These are phyloP conservation scores for Hucho hucho DNA, from an alignment of 2,113 vertebrate genomes.

Conservation along the genomic window DNA sequence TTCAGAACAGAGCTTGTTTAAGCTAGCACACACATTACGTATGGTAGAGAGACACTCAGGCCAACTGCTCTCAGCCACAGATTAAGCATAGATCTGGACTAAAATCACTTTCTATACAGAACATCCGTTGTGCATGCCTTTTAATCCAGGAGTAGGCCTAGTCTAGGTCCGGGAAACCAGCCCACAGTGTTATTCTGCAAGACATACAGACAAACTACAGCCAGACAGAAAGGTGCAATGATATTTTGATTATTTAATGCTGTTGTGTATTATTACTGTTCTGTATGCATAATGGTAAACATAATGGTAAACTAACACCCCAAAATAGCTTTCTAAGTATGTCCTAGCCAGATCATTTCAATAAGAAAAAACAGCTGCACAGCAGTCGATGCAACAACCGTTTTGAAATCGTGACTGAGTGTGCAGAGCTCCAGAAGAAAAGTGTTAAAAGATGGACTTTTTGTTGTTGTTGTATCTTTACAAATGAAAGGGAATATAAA, in stretches of 20 bases:
- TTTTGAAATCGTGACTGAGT: constrained; percentile 3
- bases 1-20: too few relatives aligned
- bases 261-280: background rate
- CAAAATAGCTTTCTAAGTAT: background rate
- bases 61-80: too few relatives aligned
- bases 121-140: too few relatives aligned
- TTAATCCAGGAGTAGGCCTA: too few relatives aligned
- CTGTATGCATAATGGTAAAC: background rate
- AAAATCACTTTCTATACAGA: too few relatives aligned
- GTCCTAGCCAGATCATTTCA: background rate
- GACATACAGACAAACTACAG: background rate
- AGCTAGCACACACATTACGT: too few relatives aligned
- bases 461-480: constrained; percentile 26
- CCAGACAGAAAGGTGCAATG: background rate
- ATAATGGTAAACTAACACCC: too few relatives aligned
- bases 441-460: constrained; percentile 4
- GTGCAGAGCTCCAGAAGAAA: background rate
- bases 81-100: too few relatives aligned
- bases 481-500: constrained; percentile 26
- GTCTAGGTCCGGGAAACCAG: too few relatives aligned
- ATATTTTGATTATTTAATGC: background rate
- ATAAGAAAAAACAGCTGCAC: constrained; percentile 4
- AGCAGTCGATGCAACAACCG: background rate
- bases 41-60: too few relatives aligned
- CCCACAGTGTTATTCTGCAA: too few relatives aligned